A percentile compares a stretch with the other conserved stretches of the same genome.
Conservation (phyloP, 2,113 vertebrate genomes). For the Taxidea taxus region DNA sequence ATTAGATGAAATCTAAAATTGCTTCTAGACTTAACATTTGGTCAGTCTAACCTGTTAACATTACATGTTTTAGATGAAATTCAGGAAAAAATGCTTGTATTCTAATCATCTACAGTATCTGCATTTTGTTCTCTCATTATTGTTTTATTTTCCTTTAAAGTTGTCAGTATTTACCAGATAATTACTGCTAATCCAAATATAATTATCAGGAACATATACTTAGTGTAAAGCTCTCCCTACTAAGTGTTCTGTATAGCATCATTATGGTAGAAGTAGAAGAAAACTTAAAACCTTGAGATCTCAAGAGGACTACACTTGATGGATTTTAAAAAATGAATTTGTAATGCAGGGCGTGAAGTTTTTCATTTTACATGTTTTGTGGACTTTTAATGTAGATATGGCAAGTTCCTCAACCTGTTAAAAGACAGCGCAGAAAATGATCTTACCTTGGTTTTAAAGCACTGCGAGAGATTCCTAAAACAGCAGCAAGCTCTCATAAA, state of each 20-base stretch:
- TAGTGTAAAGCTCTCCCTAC: neutral
- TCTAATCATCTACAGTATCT: neutral
- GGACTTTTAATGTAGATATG: conserved; percentile 86
- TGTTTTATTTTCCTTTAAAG: neutral
- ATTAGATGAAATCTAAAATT: neutral
- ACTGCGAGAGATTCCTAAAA: conserved; percentile 87
- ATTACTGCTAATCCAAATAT: neutral
- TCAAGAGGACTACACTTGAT: neutral
- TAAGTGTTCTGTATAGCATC: neutral
- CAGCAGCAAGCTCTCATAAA: conserved; percentile 81
- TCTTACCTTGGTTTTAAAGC: conserved; percentile 86
- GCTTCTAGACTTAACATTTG: neutral
- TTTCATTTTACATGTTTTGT: conserved; percentile 23
- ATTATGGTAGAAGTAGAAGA: neutral
- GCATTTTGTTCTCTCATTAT: neutral
- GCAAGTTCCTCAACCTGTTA: conserved; percentile 86
- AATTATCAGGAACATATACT: neutral
- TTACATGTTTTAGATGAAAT: neutral
- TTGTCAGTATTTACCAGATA: neutral
- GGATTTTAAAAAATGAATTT: neutral
- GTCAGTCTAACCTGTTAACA: neutral
- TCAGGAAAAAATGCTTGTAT: neutral
- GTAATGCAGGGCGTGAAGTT: neutral
- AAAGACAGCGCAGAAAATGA: conserved; percentile 82
- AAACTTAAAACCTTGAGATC: neutral